Conservation (phyloP, 2,888 invertebrate genomes). For the Perizoma affinitatum region DNA sequence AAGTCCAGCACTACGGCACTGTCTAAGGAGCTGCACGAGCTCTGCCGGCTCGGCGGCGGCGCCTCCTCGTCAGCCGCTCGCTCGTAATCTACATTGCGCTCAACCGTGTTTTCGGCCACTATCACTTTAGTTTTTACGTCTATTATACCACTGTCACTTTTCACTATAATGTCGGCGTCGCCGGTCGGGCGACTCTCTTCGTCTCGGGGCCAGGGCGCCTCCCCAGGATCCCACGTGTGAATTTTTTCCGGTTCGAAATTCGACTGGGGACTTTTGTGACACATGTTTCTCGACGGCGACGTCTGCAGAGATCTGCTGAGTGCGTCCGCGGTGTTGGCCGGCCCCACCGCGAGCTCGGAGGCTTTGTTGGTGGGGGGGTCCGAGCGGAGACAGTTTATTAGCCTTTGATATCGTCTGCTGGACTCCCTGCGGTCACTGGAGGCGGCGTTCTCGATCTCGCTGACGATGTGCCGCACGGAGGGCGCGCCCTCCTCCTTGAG, state of each 20-base stretch:
- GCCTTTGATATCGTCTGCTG: constrained; percentile 47
- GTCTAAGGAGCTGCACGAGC: constrained; percentile 91
- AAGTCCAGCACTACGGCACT: constrained; percentile 90
- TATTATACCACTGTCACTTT: constrained; percentile 80
- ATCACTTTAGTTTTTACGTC: constrained; percentile 69
- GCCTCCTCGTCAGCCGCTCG: constrained; percentile 62
- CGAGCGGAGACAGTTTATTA: constrained; percentile 34
- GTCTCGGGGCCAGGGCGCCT: constrained; percentile 57
- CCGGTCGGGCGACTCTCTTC: constrained; percentile 61
- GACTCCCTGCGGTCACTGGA: constrained; percentile 63
- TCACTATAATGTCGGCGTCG: constrained; percentile 75
- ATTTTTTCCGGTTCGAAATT: constrained; percentile 76
- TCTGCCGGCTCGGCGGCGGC: constrained; percentile 84
- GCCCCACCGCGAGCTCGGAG: constrained; percentile 14
- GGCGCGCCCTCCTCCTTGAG: constrained; percentile 87
- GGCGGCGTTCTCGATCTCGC: constrained; percentile 86
- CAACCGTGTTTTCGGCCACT: constrained; percentile 86
- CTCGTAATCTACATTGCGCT: constrained; percentile 86
- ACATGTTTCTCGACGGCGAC: constrained; percentile 60
- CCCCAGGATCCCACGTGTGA: constrained; percentile 88
- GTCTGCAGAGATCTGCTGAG: constrained; percentile 45
- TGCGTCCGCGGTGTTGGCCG: constrained; percentile 36
- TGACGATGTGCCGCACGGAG: constrained; percentile 88
- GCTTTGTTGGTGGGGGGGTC: constrained; percentile 20
- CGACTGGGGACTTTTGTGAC: constrained; percentile 58